Percentiles rank a stretch among this genome's conserved stretches.
phyloP scores from a whole-genome alignment of 2,797 vertebrate species.

The Pantherophis alleghaniensis region DNA sequence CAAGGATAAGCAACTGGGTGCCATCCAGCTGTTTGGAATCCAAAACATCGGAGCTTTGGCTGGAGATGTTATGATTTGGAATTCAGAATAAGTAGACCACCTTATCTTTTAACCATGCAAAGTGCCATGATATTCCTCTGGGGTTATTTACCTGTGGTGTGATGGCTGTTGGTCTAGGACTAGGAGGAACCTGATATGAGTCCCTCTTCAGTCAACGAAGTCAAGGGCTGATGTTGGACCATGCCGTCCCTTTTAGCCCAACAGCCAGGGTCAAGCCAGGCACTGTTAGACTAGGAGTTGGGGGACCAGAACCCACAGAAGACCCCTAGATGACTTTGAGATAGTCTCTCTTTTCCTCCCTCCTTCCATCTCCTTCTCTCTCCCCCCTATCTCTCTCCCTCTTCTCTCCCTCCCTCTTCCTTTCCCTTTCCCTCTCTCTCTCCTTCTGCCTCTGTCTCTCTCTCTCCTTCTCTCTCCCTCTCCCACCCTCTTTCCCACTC shows the following conservation, averaged over 20 bases:
- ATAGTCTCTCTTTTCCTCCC: not conserved
- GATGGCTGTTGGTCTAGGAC: not conserved
- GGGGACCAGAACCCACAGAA: not conserved
- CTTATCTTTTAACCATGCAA: not conserved
- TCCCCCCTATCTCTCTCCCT: rapidly evolving
- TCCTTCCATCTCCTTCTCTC: too few species aligned
- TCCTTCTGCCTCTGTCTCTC: too few species aligned
- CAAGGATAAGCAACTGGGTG: too few species aligned
- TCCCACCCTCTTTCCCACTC: too few species aligned
- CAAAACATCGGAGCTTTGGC: not conserved
- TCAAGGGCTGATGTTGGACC: not conserved
- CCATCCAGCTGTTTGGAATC: too few species aligned
- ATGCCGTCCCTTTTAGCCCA: not conserved
- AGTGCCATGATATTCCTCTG: not conserved
- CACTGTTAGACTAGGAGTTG: not conserved
- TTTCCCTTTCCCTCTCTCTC: too few species aligned
- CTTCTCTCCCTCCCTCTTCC: too few species aligned
- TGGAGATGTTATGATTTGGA: not conserved
- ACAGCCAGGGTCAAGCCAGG: not conserved
- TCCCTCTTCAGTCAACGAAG: not conserved
- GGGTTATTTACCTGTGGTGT: not conserved
- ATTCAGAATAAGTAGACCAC: not conserved
- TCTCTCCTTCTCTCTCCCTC: too few species aligned
- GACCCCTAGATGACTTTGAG: not conserved
- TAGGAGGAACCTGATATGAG: not conserved